Conservation (phyloP, 2,113 vertebrate species). For the Dasyornis broadbenti region DNA sequence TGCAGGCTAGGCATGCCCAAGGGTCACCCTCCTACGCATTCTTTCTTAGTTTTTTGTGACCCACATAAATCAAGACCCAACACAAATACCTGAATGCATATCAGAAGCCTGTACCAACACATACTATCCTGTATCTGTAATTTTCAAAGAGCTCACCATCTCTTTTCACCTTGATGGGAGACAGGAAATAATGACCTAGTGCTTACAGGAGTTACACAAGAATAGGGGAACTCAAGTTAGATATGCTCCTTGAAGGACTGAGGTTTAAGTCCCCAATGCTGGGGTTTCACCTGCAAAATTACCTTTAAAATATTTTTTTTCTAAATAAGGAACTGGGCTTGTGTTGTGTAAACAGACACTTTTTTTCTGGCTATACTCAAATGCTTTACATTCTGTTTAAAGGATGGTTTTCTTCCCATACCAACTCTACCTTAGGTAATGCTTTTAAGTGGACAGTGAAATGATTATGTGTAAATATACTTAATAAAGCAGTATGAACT, state of each 20-base stretch:
- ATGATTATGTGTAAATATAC: not conserved
- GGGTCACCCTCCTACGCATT: not conserved
- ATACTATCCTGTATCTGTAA: not conserved
- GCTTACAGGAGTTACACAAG: no score
- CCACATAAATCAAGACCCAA: not conserved
- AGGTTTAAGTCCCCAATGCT: not conserved
- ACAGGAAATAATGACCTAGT: not conserved
- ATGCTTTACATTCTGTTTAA: not conserved
- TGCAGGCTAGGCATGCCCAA: fast-evolving
- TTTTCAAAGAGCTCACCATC: not conserved
- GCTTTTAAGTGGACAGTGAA: not conserved
- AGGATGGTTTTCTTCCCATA: not conserved
- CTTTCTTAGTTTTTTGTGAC: not conserved
- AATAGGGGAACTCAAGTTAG: not conserved
- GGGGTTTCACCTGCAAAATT: not conserved
- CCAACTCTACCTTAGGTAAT: not conserved
- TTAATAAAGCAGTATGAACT: not conserved
- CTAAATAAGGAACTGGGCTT: not conserved
- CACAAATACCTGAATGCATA: fast-evolving
- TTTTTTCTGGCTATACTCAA: not conserved
- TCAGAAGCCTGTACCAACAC: not conserved
- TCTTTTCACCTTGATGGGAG: not conserved
- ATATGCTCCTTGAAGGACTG: not conserved
- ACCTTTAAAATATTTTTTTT: not conserved
- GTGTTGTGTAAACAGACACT: not conserved